Evolutionary conservation across 2,797 vertebrate genomes (phyloP).

Genomic region (Australoheros facetus): DNA sequence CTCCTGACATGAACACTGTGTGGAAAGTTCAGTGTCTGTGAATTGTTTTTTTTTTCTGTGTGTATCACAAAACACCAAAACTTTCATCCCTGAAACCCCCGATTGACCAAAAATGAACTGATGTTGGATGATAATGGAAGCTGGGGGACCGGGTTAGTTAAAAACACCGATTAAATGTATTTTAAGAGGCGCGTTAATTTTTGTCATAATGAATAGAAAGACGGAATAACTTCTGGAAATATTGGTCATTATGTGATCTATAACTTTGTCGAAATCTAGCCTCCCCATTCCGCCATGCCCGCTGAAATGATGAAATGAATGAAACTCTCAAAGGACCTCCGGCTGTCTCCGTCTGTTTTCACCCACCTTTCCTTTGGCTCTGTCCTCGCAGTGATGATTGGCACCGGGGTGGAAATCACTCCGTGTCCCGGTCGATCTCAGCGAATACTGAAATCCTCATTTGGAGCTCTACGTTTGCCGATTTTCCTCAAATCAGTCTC

Average conservation of each 20-base stretch:
- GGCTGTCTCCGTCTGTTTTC: slow-evolving; percentile 43
- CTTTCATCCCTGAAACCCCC: neutral
- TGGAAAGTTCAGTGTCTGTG: slow-evolving; percentile 48
- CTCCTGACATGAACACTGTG: slow-evolving; percentile 14
- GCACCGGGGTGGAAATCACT: slow-evolving; percentile 35
- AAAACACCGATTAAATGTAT: neutral
- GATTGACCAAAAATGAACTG: neutral
- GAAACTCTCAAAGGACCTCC: slow-evolving; percentile 38
- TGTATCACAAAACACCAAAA: neutral
- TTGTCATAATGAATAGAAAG: neutral
- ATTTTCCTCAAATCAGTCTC: neutral
- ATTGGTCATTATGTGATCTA: neutral
- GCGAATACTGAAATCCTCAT: slow-evolving; percentile 64
- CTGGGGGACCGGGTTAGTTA: no score
- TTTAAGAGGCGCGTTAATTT: rapidly evolving
- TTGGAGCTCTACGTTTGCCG: slow-evolving; percentile 33
- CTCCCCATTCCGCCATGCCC: no score
- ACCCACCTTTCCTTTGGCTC: slow-evolving; percentile 59
- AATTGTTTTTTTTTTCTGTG: slow-evolving; percentile 9
- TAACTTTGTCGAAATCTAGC: neutral
- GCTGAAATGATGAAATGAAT: slow-evolving; percentile 33
- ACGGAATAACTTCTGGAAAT: neutral
- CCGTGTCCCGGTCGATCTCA: slow-evolving; percentile 47
- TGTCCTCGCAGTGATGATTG: slow-evolving; percentile 29
- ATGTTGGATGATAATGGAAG: neutral